Percentiles rank a stretch among this genome's conserved stretches.
Conservation (phyloP, 2,113 vertebrate genomes). For the Nettapus auritus region DNA sequence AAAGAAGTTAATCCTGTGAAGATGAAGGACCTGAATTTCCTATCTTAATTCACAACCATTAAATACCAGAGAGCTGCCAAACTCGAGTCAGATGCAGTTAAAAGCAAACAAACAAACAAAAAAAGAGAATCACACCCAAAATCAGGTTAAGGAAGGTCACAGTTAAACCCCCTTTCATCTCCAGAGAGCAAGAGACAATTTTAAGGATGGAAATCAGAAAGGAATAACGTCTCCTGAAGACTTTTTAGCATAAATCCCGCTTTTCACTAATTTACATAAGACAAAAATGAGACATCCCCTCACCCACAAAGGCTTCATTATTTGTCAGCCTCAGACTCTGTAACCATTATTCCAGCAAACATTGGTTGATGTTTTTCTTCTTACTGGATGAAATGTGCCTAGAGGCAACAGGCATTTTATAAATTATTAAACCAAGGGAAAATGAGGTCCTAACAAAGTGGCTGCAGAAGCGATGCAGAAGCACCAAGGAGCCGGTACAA, state of each 20-base stretch:
- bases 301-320: slow-evolving; percentile 47
- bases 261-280: neutral
- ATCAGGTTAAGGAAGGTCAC: neutral
- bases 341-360: slow-evolving; percentile 11
- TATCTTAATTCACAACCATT: neutral
- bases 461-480: slow-evolving; percentile 5
- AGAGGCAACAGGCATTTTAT: slow-evolving; percentile 53
- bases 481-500: slow-evolving; percentile 48
- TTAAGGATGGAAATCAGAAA: neutral
- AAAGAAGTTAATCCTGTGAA: neutral
- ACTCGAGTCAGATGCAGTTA: neutral
- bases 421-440: slow-evolving; percentile 68
- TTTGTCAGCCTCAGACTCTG: slow-evolving; percentile 10
- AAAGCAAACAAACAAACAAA: neutral
- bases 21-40: neutral
- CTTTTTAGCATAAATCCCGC: neutral
- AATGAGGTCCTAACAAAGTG: slow-evolving; percentile 59
- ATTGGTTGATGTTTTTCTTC: slow-evolving; percentile 52
- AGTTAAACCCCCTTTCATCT: neutral
- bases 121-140: neutral
- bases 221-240: neutral
- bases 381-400: slow-evolving; percentile 54
- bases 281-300: slow-evolving; percentile 3
- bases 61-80: neutral
- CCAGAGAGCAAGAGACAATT: neutral